Evolutionary conservation across 2,113 vertebrate genomes (phyloP), one percentile per base, ranked within the genome.

Genomic region (Pterocles orientalis): DNA sequence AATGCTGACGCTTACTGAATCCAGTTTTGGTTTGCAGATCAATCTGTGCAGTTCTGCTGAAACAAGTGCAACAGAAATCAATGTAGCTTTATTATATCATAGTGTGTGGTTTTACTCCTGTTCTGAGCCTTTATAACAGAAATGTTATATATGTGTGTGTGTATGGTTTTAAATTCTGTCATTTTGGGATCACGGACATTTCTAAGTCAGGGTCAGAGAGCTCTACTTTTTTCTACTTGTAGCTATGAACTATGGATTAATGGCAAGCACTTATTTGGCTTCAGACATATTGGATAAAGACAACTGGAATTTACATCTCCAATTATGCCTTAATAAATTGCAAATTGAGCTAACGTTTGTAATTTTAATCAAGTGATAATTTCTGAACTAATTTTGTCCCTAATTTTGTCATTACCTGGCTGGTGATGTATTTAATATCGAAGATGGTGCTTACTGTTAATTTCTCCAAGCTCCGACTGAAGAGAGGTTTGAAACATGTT

Each of bases 331-430:
- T 88, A 86, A 90, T 90, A 88, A 88, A 88, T 51, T 96, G 47
- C 51, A 93, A 81, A 60, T 84, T 12, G 45, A 88, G 61, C 43
- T 93, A 13, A 73, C 73, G 76, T 83, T 96, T 95, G 84, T 86
- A 68, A 94, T 94, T 96, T 92, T 92, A 94, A 96, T 95, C 86
- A 96, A 80, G 68, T 60, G 51, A 81, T 94, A 81, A 96, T 90
- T 92, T 77, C 56, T 90, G 76, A 88, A 92, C 61, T 94, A 68
- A 93, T 92, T 93, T 93, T 94, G 48, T 83, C 72, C 91, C 61
- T 94, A 68, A 93, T 92, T 93, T 93, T 94, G 48, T 81, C 72
- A 41, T 41, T 13, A 41, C 78, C 66, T 81, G 60, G 34, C 58
- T 96, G 58, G 36, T 88, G 88, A 68, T 75, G 72, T 71, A 47